phyloP scores from a whole-genome alignment of 2,888 invertebrate species.

The Panopea generosa region DNA sequence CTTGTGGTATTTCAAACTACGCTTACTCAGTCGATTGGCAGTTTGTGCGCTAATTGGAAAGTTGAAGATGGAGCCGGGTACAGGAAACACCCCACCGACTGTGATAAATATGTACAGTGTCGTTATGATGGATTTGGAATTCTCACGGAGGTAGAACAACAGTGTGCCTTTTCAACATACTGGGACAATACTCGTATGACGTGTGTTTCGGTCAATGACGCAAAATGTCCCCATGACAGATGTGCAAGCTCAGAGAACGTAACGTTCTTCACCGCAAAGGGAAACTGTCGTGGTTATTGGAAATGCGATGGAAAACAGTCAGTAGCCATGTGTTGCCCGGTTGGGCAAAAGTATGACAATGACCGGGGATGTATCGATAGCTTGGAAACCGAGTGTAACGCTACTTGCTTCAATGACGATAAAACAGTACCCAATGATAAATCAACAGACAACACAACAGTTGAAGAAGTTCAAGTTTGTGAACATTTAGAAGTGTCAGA shows the following conservation, averaged over 20 bases:
- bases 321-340: conserved; percentile 65
- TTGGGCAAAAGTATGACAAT: conserved; percentile 56
- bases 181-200: conserved; percentile 64
- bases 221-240: conserved; percentile 54
- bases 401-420: conserved; percentile 25
- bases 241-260: conserved; percentile 30
- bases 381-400: conserved; percentile 20
- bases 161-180: too few relatives aligned
- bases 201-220: conserved; percentile 55
- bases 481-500: too few relatives aligned
- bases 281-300: conserved; percentile 72
- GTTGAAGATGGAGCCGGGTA: conserved; percentile 55
- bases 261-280: conserved; percentile 24
- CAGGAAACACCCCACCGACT: too few relatives aligned
- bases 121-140: conserved; percentile 39
- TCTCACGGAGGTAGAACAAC: conserved; percentile 55
- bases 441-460: too few relatives aligned
- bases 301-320: conserved; percentile 63
- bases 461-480: too few relatives aligned
- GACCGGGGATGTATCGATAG: conserved; percentile 62
- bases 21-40: too few relatives aligned
- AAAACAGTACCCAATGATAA: too few relatives aligned
- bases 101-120: too few relatives aligned
- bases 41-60: conserved; percentile 28
- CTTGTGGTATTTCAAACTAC: too few relatives aligned